Percentiles rank a stretch among this genome's conserved stretches.
These are phyloP conservation scores for Dolichopus griseipennis DNA, from an alignment of 2,888 invertebrate species.

Conservation along the genomic window DNA sequence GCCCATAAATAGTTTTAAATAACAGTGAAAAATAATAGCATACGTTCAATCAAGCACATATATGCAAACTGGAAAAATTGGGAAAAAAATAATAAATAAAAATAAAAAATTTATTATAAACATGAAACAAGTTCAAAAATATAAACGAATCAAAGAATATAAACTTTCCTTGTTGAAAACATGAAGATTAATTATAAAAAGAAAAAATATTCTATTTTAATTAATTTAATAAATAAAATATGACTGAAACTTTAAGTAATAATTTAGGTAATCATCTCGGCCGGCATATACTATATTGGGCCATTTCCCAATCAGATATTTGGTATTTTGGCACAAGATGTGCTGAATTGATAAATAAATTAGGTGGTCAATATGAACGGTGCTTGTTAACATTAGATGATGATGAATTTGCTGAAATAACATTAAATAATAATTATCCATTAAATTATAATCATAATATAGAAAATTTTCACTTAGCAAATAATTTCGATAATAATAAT, in stretches of 20 bases:
- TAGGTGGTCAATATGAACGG: slow-evolving; percentile 43
- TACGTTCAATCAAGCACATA: no score
- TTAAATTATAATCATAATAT: slow-evolving; percentile 15
- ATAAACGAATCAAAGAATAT: no score
- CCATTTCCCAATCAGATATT: slow-evolving; percentile 53
- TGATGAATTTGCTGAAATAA: slow-evolving; percentile 39
- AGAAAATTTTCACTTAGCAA: slow-evolving; percentile 14
- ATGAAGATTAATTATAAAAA: no score
- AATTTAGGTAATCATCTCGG: slow-evolving; percentile 46
- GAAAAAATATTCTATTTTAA: neutral
- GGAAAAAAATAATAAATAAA: no score
- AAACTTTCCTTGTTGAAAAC: no score
- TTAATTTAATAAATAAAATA: slow-evolving; percentile 26
- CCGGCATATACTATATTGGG: slow-evolving; percentile 53
- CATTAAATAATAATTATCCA: slow-evolving; percentile 37
- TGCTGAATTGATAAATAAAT: slow-evolving; percentile 46
- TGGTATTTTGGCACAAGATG: slow-evolving; percentile 56
- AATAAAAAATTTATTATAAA: no score
- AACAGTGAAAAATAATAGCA: no score
- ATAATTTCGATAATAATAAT: slow-evolving; percentile 15
- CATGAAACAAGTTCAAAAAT: no score
- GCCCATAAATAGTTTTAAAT: no score
- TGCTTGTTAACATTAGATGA: slow-evolving; percentile 54
- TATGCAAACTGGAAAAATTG: no score
- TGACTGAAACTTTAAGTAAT: slow-evolving; percentile 43